Percentiles rank a stretch among this genome's conserved stretches.
Evolutionary conservation across 1,140 invertebrate species (phyloP).

Genomic region (Octopus sinensis): DNA sequence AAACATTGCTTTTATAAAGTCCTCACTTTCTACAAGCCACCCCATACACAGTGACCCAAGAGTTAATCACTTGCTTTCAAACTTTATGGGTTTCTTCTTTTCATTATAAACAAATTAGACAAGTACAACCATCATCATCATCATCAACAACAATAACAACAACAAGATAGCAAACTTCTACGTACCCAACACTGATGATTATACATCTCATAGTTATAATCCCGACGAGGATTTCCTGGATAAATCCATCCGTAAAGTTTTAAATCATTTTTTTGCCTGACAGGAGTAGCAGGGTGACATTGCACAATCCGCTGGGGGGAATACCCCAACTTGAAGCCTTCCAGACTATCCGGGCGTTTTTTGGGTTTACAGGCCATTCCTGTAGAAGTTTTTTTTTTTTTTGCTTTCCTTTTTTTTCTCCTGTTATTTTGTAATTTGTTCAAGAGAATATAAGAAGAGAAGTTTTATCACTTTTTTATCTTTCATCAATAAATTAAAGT

Average conservation of each 20-base stretch:
- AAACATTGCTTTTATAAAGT: too few species aligned
- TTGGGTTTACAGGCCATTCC: not conserved
- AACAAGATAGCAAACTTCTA: not conserved
- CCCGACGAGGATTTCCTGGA: conserved; percentile 32
- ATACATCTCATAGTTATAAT: conserved; percentile 30
- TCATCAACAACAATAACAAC: too few species aligned
- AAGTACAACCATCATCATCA: too few species aligned
- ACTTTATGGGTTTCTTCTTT: too few species aligned
- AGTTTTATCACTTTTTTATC: too few species aligned
- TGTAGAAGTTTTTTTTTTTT: not conserved
- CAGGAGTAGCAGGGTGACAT: not conserved
- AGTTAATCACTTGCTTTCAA: too few species aligned
- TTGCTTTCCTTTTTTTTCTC: not conserved
- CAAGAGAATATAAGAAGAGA: too few species aligned
- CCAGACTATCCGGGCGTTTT: not conserved
- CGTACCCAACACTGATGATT: conserved; percentile 38
- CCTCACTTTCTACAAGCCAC: too few species aligned
- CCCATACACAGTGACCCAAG: too few species aligned
- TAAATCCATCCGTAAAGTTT: conserved; percentile 31
- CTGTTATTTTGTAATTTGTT: too few species aligned
- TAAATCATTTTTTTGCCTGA: not conserved
- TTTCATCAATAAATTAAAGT: too few species aligned
- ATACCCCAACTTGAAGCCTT: not conserved
- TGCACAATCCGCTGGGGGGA: not conserved
- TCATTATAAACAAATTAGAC: too few species aligned